These are phyloP conservation scores for Heliocidaris erythrogramma DNA, from an alignment of 35 echinoderm and acorn worm species.

Conservation along the genomic window DNA sequence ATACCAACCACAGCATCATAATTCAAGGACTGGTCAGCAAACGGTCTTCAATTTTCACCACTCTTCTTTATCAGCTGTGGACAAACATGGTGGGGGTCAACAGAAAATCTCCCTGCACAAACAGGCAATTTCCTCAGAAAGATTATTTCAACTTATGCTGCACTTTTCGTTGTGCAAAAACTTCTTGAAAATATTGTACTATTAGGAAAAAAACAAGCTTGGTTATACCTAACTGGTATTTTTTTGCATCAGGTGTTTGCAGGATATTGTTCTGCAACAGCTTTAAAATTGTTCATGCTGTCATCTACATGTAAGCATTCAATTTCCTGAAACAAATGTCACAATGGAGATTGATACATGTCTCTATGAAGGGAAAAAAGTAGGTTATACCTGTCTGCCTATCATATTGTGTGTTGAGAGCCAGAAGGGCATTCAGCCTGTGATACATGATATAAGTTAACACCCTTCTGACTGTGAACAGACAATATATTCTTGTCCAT, in stretches of 20 bases:
- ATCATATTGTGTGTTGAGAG: too few species aligned
- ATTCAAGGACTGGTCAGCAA: background rate
- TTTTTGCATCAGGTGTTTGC: background rate
- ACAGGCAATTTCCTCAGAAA: conserved; percentile 25
- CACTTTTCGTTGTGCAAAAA: background rate
- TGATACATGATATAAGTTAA: too few species aligned
- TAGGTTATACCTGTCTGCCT: too few species aligned
- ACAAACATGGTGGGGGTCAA: conserved; percentile 29
- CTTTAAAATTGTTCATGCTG: too few species aligned
- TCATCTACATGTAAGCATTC: too few species aligned
- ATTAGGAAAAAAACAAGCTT: background rate
- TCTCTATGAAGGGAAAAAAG: too few species aligned
- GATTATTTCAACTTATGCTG: conserved; percentile 30
- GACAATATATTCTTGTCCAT: too few species aligned
- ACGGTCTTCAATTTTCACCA: conserved; percentile 4
- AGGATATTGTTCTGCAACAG: background rate
- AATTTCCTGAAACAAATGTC: too few species aligned
- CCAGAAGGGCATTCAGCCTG: too few species aligned
- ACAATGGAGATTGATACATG: too few species aligned
- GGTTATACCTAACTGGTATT: background rate
- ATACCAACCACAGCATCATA: background rate
- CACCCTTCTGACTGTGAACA: too few species aligned
- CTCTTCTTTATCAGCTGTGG: background rate
- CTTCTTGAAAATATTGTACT: background rate
- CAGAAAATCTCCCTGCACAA: conserved; percentile 11